Evolutionary conservation across 2,113 vertebrate genomes (phyloP), one percentile per base, ranked within the genome.

Genomic region (Bubo scandiacus): DNA sequence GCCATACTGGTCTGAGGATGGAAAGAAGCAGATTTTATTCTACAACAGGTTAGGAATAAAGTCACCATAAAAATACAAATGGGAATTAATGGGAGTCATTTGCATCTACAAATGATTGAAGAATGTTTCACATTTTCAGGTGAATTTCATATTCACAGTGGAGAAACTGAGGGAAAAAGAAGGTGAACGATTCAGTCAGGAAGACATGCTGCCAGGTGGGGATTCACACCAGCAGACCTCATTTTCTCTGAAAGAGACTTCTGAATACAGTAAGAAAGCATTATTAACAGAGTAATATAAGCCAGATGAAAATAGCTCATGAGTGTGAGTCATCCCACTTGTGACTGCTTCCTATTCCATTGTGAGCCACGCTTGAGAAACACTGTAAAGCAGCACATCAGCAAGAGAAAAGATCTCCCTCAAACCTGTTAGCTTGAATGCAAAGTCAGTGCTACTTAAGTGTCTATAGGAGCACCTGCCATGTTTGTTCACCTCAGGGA

Each of bases 291-390:
- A 85, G 86, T 65, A 94, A 90, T 81, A 54, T 51, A 88, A 96
- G 45, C 32, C 68, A 75, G 86, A 92, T 92, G 87, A 96, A 93
- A 95, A 95, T 83, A 96, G 55, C 75, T 95, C 72, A 78, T 86
- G 63, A 88, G 73, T 25, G 47, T 95, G 90, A 97, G 67, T 97
- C 97, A 96, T 94, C 82, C 54, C 42, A 66, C 94, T 95, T 91
- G 82, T 95, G 93, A 95, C 80, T 92, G 54, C 70, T 88, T 93
- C 78, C 75, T 84, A 62, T 85, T 52, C 63, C 86, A 74, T 42
- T 72, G 68, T 80, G 66, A 95, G 74, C 72, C 27, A 66, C 6
- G 52, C 81, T 90, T 94, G 78, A 95, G 86, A 81, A 93, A 45
- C 40, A 13, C 55, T 63, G 25, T 63, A 68, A 80, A 86, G 63